These are phyloP conservation scores for Chymomyza costata DNA, from an alignment of 1,140 invertebrate species.

Conservation along the genomic window DNA sequence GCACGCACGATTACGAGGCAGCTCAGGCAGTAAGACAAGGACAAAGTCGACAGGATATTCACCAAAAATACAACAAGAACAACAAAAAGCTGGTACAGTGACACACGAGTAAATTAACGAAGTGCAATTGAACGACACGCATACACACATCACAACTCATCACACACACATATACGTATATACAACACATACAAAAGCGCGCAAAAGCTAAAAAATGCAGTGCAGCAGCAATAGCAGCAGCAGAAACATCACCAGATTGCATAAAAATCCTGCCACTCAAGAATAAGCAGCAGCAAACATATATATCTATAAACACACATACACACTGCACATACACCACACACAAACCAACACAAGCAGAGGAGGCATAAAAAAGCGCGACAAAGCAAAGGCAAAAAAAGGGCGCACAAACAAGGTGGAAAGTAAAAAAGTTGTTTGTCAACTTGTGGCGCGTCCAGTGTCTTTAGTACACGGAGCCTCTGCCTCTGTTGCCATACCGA, in stretches of 20 bases:
- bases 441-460: constrained; percentile 64
- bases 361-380: constrained; percentile 18
- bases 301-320: constrained; percentile 19
- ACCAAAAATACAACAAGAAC: constrained; percentile 21
- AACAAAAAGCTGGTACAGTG: constrained; percentile 32
- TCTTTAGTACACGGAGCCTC: constrained; percentile 7
- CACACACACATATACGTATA: too few species aligned
- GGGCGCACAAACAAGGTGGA: constrained; percentile 47
- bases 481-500: background rate
- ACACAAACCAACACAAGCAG: too few species aligned
- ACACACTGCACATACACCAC: constrained; percentile 8
- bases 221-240: constrained; percentile 8
- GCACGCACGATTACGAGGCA: too few species aligned
- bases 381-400: constrained; percentile 38
- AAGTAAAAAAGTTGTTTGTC: constrained; percentile 75
- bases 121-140: constrained; percentile 46
- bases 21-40: constrained; percentile 26
- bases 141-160: too few species aligned
- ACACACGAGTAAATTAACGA: constrained; percentile 35
- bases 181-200: background rate
- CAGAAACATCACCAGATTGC: constrained; percentile 21
- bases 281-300: constrained; percentile 44
- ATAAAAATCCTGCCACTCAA: constrained; percentile 40
- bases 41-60: constrained; percentile 35
- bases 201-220: constrained; percentile 29